Evolutionary conservation across 2,888 invertebrate genomes (phyloP).

Genomic region (Hydrotaea cyrtoneurina): DNA sequence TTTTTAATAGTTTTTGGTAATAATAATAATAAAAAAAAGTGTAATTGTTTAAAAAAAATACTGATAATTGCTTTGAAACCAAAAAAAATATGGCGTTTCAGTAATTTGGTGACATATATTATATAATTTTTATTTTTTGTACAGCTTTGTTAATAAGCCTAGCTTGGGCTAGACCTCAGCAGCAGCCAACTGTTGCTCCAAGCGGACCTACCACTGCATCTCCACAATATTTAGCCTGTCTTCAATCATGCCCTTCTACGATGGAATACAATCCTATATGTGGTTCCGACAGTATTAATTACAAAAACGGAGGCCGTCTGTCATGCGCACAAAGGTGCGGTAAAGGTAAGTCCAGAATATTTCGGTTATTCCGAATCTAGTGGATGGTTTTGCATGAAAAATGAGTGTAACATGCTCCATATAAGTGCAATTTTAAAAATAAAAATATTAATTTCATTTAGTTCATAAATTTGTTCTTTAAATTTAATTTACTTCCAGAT

Average conservation of each 20-base stretch:
- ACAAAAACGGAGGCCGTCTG: slow-evolving; percentile 75
- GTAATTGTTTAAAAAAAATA: no score
- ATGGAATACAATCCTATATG: slow-evolving; percentile 80
- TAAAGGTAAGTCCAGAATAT: slow-evolving; percentile 74
- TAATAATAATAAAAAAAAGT: not conserved
- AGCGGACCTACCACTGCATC: slow-evolving; percentile 66
- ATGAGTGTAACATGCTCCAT: no score
- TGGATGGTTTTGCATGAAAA: no score
- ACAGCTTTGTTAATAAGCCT: slow-evolving; percentile 10
- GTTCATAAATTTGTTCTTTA: no score
- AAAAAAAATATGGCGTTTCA: no score
- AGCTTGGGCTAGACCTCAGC: slow-evolving; percentile 47
- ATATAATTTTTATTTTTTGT: not conserved
- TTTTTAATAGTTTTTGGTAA: slow-evolving; percentile 52
- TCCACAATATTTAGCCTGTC: slow-evolving; percentile 73
- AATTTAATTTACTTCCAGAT: slow-evolving; percentile 62
- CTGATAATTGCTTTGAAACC: no score
- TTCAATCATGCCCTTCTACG: slow-evolving; percentile 74
- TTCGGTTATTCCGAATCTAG: no score
- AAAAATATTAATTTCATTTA: no score
- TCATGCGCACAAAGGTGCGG: slow-evolving; percentile 78
- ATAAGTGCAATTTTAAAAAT: no score
- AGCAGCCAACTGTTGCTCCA: slow-evolving; percentile 33
- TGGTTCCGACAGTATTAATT: slow-evolving; percentile 76
- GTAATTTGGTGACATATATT: not conserved